Base-by-base conservation (phyloP, 2,797 vertebrate genomes). In the Chromobotia macracanthus region DNA sequence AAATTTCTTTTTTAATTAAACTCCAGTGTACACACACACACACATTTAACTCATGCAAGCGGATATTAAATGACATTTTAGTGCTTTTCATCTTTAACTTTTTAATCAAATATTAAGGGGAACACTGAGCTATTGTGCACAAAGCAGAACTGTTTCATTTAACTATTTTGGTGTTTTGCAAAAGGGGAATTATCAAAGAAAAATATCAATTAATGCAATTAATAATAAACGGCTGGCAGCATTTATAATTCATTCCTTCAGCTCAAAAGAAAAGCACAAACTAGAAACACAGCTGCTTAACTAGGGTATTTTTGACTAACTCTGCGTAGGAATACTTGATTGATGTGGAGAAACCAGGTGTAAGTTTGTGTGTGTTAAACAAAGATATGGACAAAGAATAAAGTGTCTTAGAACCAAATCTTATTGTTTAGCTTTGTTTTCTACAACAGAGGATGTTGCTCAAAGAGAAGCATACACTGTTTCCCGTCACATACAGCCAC, bases 1-100 rank as follows among this genome's bases (percentile, higher is more conserved):
- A 77, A 46, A 74, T 68, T 16, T 55, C 18, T 21, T 67, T 70
- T 84, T 79, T 69, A 86, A 83, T 84, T 81, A 76, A 77, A 73
- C 46, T 78, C 55, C 41, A 46, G 48, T 46, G 23, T 41, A 53
- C 75, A 68, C 68, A 25, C 28, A 28, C 58, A 61, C 46, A 23
- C 44, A 63, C 41, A 53, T 19, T 15, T 35, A 23, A 41, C n/a
- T 68, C 46, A 48, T 77, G 25, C 1, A 18, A 55, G 38, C 8
- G 1, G 18, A 65, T 56, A 41, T 72, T 44, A 28, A 31, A 63
- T 77, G 21, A 63, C 53, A 60, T 67, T 35, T 38, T 16, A 38
- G 31, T 46, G 38, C 19, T 38, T 73, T 68, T 72, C 53, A 73
- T 72, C 41, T 77, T 50, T 38, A 18, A 58, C 4, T 18, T 77